phyloP scores from a whole-genome alignment of 64 coral and sea anemone species.

The Pocillopora verrucosa region DNA sequence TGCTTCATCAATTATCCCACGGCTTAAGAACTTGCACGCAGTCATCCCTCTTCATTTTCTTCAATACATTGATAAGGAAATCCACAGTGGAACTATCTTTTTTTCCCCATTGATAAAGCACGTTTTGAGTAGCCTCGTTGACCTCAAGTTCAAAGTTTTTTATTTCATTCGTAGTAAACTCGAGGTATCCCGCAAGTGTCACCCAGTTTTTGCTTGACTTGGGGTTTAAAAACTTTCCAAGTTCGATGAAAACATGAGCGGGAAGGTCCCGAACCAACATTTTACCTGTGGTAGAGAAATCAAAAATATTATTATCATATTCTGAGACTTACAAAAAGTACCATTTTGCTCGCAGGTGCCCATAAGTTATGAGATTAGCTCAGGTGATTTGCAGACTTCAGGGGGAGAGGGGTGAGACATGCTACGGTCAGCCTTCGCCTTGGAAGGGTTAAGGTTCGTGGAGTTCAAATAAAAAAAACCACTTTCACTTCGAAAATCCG shows the following conservation, averaged over 20 bases:
- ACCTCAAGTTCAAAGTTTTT: neutral
- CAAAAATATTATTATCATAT: no score
- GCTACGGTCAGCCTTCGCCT: no score
- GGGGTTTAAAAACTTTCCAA: slow-evolving; percentile 14
- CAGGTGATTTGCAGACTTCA: no score
- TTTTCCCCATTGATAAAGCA: slow-evolving; percentile 8
- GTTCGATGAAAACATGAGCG: neutral
- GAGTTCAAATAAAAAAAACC: no score
- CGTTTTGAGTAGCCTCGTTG: neutral
- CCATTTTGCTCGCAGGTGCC: no score
- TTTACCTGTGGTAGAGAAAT: neutral
- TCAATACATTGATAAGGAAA: neutral
- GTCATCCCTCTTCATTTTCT: slow-evolving; percentile 39
- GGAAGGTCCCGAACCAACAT: slow-evolving; percentile 21
- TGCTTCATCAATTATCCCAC: slow-evolving; percentile 1
- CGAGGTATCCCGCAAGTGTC: neutral
- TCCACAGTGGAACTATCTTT: neutral
- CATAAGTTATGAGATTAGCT: no score
- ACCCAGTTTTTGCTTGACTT: slow-evolving; percentile 22
- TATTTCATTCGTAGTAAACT: neutral
- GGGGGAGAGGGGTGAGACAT: no score
- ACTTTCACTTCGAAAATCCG: no score
- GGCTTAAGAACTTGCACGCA: slow-evolving; percentile 23
- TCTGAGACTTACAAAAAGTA: no score
- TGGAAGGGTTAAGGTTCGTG: no score